These are phyloP conservation scores for Myoxocephalus aenaeus DNA, from an alignment of 2,797 vertebrate species.

Conservation along the genomic window DNA sequence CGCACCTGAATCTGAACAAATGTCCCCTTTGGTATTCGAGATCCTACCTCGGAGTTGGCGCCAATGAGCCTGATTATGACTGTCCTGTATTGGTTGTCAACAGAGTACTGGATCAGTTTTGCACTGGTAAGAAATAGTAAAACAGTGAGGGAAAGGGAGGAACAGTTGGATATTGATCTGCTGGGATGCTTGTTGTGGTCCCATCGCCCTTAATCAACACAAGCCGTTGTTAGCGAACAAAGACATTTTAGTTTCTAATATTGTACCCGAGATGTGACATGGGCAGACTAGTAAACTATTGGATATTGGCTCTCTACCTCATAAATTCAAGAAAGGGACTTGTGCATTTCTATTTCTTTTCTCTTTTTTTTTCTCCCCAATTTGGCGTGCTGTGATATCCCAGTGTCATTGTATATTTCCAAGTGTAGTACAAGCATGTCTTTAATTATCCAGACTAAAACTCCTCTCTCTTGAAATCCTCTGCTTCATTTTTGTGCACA, in stretches of 20 bases:
- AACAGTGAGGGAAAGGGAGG: slow-evolving; percentile 23
- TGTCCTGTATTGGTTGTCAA: slow-evolving; percentile 59
- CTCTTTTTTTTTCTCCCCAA: background rate
- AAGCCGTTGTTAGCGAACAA: slow-evolving; percentile 61
- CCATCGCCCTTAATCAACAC: slow-evolving; percentile 51
- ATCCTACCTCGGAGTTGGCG: slow-evolving; percentile 75
- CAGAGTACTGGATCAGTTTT: slow-evolving; percentile 63
- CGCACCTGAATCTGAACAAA: slow-evolving; percentile 61
- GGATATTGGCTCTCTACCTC: slow-evolving; percentile 78
- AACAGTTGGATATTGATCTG: slow-evolving; percentile 44
- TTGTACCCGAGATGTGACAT: slow-evolving; percentile 52
- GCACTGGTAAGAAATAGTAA: slow-evolving; percentile 45
- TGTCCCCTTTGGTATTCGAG: slow-evolving; percentile 49
- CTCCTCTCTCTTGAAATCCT: slow-evolving; percentile 57
- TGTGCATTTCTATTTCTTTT: slow-evolving; percentile 68
- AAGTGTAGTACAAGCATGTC: slow-evolving; percentile 72
- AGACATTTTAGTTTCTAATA: slow-evolving; percentile 48
- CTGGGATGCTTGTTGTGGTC: slow-evolving; percentile 60
- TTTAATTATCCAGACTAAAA: slow-evolving; percentile 68
- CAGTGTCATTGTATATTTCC: slow-evolving; percentile 68
- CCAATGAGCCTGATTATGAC: slow-evolving; percentile 56
- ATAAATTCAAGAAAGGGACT: slow-evolving; percentile 80
- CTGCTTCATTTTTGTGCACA: slow-evolving; percentile 66
- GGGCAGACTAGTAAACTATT: slow-evolving; percentile 59
- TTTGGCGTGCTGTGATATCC: slow-evolving; percentile 66